Percentiles rank a stretch among this genome's conserved stretches.
These are phyloP conservation scores for Lithophane semibrunnea DNA, from an alignment of 2,888 invertebrate genomes.

Conservation along the genomic window DNA sequence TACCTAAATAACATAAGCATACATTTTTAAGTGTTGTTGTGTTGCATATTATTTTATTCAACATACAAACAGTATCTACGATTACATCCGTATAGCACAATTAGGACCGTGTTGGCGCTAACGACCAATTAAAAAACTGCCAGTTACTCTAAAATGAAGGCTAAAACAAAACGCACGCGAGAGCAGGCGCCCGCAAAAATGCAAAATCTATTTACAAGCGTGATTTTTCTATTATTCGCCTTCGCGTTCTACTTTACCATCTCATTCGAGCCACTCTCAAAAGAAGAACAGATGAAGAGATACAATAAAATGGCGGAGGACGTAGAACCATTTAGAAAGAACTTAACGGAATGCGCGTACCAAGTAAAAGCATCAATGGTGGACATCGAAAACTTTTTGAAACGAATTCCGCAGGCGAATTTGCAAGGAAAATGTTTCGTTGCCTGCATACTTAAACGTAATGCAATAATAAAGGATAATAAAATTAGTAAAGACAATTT, in stretches of 20 bases:
- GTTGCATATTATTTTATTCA: constrained; percentile 13
- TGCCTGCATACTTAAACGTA: constrained; percentile 85
- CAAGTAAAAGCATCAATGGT: constrained; percentile 83
- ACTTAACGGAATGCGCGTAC: constrained; percentile 83
- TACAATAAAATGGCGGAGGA: constrained; percentile 78
- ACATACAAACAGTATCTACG: constrained; percentile 26
- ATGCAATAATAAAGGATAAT: constrained; percentile 81
- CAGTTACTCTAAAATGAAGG: constrained; percentile 65
- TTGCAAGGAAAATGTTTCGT: constrained; percentile 86
- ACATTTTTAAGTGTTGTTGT: too few relatives aligned
- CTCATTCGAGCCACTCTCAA: constrained; percentile 80
- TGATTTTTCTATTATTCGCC: constrained; percentile 71
- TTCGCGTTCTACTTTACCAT: constrained; percentile 72
- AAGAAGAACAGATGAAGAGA: constrained; percentile 81
- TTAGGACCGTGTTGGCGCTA: constrained; percentile 58
- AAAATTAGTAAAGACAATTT: constrained; percentile 78
- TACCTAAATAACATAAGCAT: not conserved
- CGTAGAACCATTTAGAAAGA: constrained; percentile 85
- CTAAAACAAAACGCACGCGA: constrained; percentile 70
- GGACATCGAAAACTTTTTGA: constrained; percentile 84
- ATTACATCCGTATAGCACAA: not conserved
- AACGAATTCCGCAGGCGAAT: constrained; percentile 81
- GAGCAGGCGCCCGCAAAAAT: constrained; percentile 66
- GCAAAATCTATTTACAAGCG: constrained; percentile 66
- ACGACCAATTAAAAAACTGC: constrained; percentile 77